Percentiles rank a stretch among this genome's conserved stretches.
phyloP scores from a whole-genome alignment of 2,888 invertebrate species.

The Plusia festucae region DNA sequence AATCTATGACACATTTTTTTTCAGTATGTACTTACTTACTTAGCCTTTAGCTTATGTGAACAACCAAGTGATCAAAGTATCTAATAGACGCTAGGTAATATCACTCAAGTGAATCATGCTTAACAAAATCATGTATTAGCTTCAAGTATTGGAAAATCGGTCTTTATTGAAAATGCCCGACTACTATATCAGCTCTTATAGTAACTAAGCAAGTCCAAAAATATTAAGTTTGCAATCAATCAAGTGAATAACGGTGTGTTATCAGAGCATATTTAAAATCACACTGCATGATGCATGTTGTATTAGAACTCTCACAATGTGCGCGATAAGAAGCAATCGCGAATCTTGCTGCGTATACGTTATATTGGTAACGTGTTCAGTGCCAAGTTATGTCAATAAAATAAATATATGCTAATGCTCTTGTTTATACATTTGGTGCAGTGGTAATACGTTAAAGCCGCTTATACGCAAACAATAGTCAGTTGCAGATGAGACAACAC shows the following conservation, averaged over 20 bases:
- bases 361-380: background rate
- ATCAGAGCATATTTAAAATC: background rate
- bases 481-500: too few species aligned
- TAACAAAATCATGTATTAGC: too few species aligned
- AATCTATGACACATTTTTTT: too few species aligned
- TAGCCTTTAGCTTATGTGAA: too few species aligned
- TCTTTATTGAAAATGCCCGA: too few species aligned
- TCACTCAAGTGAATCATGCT: too few species aligned
- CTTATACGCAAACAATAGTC: background rate
- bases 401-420: constrained; percentile 14
- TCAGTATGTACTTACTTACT: too few species aligned
- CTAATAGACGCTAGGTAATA: too few species aligned
- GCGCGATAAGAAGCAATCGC: constrained; percentile 5
- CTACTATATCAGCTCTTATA: background rate
- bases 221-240: background rate
- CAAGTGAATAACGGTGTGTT: background rate
- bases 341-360: background rate
- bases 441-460: constrained; percentile 4
- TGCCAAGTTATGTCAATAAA: constrained; percentile 37
- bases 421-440: constrained; percentile 18
- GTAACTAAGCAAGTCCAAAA: background rate
- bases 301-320: background rate
- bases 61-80: too few species aligned
- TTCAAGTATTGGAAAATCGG: too few species aligned
- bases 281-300: background rate